Evolutionary conservation across 2,113 vertebrate species (phyloP), one percentile per base, ranked within the genome.

Genomic region (Elaphurus davidianus): DNA sequence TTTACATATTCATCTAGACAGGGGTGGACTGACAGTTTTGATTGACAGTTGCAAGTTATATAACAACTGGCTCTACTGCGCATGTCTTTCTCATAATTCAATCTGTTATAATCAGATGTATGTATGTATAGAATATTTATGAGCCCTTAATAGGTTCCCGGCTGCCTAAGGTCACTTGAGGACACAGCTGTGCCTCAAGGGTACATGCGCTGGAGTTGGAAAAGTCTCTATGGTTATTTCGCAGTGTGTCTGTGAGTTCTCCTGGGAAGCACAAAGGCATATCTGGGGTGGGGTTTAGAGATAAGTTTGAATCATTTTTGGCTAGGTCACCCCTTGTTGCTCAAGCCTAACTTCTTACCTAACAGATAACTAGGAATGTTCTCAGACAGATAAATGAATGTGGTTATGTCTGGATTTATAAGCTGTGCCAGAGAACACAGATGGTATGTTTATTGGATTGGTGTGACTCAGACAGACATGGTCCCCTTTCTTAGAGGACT

Each of bases 381-480:
- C 98, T 96, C 96, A 57, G 93, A 54, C 94, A 98, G 98, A 98
- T 97, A 98, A 96, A 8, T 74, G 43, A 6, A 43, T 27, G 98
- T 96, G 95, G 95, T 96, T 92, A 28, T 1, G 19, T 47, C 54
- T 87, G 0, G 78, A 62, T 98, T 98, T 98, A 97, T 98, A 97
- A 95, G 71, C 96, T 67, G 54, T 84, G 97, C 95, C 96, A 91
- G 90, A 98, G 95, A 96, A 90, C 98, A 94, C 2, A 96, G 97
- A 94, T 97, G 95, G 96, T 91, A 95, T 96, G 95, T 98, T 87
- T 97, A 84, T 90, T 33, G 98, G 95, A 87, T 86, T 93, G 16
- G 83, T 71, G 87, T 97, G 98, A 97, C 95, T 52, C 0, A 97
- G 50, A 62, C 15, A 81, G 33, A 47, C 74, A 6, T 3, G 3